Conservation (phyloP, 2,888 invertebrate genomes). For the Julus scandinavius region DNA sequence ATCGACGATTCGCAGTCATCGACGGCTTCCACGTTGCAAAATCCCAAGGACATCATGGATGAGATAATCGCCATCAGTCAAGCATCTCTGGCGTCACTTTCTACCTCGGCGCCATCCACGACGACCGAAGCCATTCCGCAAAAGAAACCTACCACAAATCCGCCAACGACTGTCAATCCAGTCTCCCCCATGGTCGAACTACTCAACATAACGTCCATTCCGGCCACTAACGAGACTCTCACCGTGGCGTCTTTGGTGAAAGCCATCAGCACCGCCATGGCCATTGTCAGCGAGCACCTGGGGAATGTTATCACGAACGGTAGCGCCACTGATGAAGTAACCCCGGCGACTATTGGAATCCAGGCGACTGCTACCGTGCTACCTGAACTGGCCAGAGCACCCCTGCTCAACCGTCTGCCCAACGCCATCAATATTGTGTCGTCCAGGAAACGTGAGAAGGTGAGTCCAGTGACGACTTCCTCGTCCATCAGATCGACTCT, state of each 20-base stretch:
- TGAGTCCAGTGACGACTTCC: not conserved
- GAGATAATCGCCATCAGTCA: slow-evolving; percentile 36
- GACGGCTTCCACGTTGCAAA: not conserved
- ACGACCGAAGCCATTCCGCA: not conserved
- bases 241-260: slow-evolving; percentile 47
- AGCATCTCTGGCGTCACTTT: not conserved
- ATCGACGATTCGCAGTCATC: not conserved
- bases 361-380: not conserved
- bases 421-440: not conserved
- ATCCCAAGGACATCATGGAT: slow-evolving; percentile 15
- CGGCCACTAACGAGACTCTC: not conserved
- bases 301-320: not conserved
- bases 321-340: not conserved
- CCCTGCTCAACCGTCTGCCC: slow-evolving; percentile 28
- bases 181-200: not conserved
- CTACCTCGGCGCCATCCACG: not conserved
- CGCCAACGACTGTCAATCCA: not conserved
- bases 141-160: not conserved
- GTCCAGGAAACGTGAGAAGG: not conserved
- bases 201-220: slow-evolving; percentile 22
- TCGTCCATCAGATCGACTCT: not conserved
- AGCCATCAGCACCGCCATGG: slow-evolving; percentile 51
- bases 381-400: not conserved
- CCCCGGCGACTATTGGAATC: not conserved
- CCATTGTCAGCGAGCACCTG: slow-evolving; percentile 39